Base-by-base conservation (phyloP, 2,888 invertebrate genomes). In the Trilocha varians region DNA sequence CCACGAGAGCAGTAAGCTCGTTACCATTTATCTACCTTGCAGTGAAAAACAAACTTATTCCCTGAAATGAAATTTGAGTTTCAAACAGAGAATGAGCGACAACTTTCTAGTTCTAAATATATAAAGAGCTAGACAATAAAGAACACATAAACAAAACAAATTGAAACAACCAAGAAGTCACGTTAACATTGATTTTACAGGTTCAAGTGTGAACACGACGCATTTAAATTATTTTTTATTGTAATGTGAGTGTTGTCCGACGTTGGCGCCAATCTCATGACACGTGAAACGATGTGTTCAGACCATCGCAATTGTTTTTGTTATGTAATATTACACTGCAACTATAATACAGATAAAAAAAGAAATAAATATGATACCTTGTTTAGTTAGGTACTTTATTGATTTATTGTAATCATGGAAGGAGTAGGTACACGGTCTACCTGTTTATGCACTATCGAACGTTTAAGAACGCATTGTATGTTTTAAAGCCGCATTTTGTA, bases 181-280 rank as follows among this genome's bases (percentile, higher is more conserved):
- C 62, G 49, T 58, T 67, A 65, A 52, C 53, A 37, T 50, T 57
- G 57, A 63, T 65, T 65, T 59, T 53, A 57, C 49, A 49, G 45
- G 40, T 48, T 49, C 40, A 52, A 48, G 41, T 41, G 16, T 11
- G 54, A 48, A 53, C 55, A 52, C 53, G 46, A 50, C 47, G 52
- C 50, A 46, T 44, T 32, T 45, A 65, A 68, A 70, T 65, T 65
- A 65, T 56, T 53, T 53, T 64, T 65, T 65, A 70, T 70, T 70
- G 62, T 68, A 70, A 71, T 70, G 67, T 65, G 63, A 66, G 65
- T 61, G 53, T 62, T 60, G 55, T 60, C 69, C 66, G 65, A 54
- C 53, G 43, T 43, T 53, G 71, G 70, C 71, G 69, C 69, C 70
- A 34, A 14, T 34, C 25, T 13, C 13, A 16, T n/a, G 14, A 34